phyloP scores from a whole-genome alignment of 2,797 vertebrate species.

The Caiman crocodilus region DNA sequence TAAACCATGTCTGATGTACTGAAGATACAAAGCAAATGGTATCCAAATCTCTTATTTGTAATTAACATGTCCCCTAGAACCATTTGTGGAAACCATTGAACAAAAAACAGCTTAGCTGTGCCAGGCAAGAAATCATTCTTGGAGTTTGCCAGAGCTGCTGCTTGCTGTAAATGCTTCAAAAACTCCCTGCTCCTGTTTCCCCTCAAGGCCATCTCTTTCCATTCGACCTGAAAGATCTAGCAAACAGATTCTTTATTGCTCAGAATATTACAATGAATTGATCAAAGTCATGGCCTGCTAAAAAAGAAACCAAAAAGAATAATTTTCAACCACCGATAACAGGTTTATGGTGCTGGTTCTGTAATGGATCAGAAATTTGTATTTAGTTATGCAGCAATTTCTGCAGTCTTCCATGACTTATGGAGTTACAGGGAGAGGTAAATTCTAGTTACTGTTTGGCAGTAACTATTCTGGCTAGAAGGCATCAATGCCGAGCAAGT shows the following conservation, averaged over 20 bases:
- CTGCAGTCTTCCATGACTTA: neutral
- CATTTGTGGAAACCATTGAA: neutral
- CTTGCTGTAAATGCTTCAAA: neutral
- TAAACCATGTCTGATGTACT: neutral
- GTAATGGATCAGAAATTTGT: neutral
- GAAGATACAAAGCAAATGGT: neutral
- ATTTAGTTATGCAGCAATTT: neutral
- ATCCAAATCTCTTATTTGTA: rapidly evolving
- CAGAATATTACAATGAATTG: neutral
- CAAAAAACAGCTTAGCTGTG: neutral
- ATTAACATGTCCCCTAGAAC: neutral
- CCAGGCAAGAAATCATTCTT: neutral
- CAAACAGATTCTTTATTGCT: neutral
- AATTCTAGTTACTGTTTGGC: neutral
- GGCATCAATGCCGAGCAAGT: too few relatives aligned
- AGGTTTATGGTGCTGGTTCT: neutral
- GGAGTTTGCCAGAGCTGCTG: rapidly evolving
- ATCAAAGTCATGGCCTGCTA: neutral
- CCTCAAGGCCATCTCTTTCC: neutral
- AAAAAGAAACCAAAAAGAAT: neutral
- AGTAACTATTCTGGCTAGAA: too few relatives aligned
- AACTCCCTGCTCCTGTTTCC: neutral
- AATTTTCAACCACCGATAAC: neutral
- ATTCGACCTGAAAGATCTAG: neutral
- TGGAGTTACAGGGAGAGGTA: neutral